phyloP scores from a whole-genome alignment of 1,140 invertebrate species.

The Holotrichia oblita region DNA sequence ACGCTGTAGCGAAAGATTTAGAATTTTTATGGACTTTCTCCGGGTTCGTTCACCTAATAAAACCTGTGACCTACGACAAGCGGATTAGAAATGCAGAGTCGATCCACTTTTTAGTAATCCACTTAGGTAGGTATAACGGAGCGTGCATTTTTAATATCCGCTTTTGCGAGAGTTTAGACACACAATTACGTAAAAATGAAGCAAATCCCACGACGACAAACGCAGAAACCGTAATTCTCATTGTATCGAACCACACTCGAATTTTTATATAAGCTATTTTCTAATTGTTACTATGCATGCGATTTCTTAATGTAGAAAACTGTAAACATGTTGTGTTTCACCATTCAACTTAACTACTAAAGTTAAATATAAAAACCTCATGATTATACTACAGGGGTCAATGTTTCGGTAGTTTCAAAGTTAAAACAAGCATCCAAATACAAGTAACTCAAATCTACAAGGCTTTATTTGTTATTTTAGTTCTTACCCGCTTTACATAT shows the following conservation, averaged over 20 bases:
- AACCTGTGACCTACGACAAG: slow-evolving; percentile 32
- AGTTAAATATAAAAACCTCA: no score
- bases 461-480: no score
- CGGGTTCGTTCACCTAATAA: slow-evolving; percentile 32
- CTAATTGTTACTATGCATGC: neutral
- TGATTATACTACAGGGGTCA: no score
- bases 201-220: slow-evolving; percentile 22
- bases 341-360: no score
- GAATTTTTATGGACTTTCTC: slow-evolving; percentile 35
- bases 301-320: slow-evolving; percentile 24
- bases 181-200: slow-evolving; percentile 28
- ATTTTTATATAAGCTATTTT: slow-evolving; percentile 29
- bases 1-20: neutral
- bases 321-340: slow-evolving; percentile 7
- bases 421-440: no score
- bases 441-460: no score
- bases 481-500: no score
- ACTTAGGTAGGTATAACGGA: slow-evolving; percentile 23
- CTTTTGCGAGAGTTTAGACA: slow-evolving; percentile 19
- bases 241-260: slow-evolving; percentile 2
- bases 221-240: slow-evolving; percentile 23
- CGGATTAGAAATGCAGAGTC: slow-evolving; percentile 32
- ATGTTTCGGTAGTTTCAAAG: no score
- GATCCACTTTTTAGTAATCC: slow-evolving; percentile 33
- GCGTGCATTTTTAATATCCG: slow-evolving; percentile 32